Evolutionary conservation across 2,113 vertebrate species (phyloP).

Genomic region (Syngnathus typhle): DNA sequence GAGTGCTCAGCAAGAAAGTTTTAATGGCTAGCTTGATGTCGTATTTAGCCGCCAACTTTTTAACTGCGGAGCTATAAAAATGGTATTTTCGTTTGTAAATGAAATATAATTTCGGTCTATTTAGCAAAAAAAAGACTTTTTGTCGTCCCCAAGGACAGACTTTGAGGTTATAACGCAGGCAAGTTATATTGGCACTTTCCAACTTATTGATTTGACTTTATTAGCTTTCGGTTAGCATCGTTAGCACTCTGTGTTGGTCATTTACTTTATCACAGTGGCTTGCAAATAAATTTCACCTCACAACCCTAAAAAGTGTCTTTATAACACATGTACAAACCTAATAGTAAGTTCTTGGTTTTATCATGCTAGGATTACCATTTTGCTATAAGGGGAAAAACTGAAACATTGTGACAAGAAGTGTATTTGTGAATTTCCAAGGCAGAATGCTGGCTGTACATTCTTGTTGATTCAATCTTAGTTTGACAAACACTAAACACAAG

Average conservation of each 20-base stretch:
- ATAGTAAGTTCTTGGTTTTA: not conserved
- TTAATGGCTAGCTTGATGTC: too few species aligned
- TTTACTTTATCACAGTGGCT: not conserved
- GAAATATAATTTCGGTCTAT: not conserved
- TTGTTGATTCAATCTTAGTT: constrained; percentile 10
- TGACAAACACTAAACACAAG: constrained; percentile 10
- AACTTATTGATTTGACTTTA: not conserved
- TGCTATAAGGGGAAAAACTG: not conserved
- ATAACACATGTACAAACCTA: not conserved
- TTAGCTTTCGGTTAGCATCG: not conserved
- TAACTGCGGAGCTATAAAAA: too few species aligned
- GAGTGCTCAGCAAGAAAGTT: too few species aligned
- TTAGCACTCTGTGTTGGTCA: not conserved
- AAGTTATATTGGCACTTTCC: not conserved
- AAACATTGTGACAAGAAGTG: not conserved
- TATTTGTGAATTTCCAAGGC: not conserved
- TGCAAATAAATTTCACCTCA: not conserved
- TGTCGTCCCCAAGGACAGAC: not conserved
- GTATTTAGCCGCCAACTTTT: too few species aligned
- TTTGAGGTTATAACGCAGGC: not conserved
- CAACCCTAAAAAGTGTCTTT: not conserved
- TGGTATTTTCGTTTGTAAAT: too few species aligned
- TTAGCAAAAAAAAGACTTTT: not conserved
- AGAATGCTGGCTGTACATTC: constrained; percentile 9
- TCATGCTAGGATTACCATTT: not conserved